A percentile compares a stretch with the other conserved stretches of the same genome.
phyloP scores from a whole-genome alignment of 2,113 vertebrate genomes.

The Calypte anna region DNA sequence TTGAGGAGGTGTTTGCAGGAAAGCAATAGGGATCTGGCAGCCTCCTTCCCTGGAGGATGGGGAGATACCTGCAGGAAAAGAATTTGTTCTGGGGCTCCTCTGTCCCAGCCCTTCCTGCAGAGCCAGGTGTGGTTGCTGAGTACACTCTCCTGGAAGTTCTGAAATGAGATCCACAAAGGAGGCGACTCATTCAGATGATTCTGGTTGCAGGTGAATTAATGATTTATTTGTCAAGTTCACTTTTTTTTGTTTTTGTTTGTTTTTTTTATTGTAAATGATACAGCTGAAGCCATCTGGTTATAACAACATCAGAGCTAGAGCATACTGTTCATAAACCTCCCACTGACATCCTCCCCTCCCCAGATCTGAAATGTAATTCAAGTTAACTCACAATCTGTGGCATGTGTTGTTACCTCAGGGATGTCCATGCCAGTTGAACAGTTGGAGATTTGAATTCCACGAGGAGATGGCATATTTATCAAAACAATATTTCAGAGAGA shows the following conservation, averaged over 20 bases:
- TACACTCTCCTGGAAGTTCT: neutral
- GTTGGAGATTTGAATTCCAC: constrained; percentile 73
- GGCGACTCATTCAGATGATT: neutral
- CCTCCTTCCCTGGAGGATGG: neutral
- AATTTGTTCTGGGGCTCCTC: neutral
- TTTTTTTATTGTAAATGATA: constrained; percentile 66
- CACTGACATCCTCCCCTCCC: constrained; percentile 65
- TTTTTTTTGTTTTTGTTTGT: constrained; percentile 15
- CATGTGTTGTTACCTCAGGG: constrained; percentile 63
- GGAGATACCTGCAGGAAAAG: neutral
- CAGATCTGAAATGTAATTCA: constrained; percentile 70
- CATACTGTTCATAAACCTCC: constrained; percentile 76
- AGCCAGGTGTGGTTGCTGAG: neutral
- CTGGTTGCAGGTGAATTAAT: neutral
- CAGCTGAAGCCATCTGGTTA: constrained; percentile 77
- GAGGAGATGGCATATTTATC: constrained; percentile 72
- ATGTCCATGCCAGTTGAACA: constrained; percentile 73
- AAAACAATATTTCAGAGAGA: constrained; percentile 60
- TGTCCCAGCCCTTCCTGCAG: neutral
- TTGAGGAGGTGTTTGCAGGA: neutral
- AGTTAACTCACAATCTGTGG: constrained; percentile 67
- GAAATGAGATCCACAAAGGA: neutral
- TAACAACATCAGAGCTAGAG: constrained; percentile 72
- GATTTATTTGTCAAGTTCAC: neutral
- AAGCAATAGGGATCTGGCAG: neutral